Conservation (phyloP, 37 sponge, comb jelly and placozoan genomes). For the Chondrosia reniformis region DNA sequence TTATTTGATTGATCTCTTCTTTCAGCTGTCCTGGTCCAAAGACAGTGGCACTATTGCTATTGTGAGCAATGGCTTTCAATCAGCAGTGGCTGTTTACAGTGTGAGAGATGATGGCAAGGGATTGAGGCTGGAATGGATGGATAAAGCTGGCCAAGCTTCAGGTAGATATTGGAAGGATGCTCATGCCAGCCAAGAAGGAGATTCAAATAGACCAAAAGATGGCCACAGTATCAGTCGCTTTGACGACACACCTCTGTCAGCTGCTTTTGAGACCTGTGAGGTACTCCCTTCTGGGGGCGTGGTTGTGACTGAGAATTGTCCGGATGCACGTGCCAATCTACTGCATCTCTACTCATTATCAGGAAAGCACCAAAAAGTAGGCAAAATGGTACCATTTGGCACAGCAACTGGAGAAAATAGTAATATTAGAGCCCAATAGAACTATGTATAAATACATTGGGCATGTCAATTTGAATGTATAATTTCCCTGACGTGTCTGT, state of each 20-base stretch:
- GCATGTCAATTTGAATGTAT: background rate
- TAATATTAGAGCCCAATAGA: background rate
- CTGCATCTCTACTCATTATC: slow-evolving; percentile 33
- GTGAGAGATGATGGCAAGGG: background rate
- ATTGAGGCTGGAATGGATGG: slow-evolving; percentile 33
- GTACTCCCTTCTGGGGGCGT: slow-evolving; percentile 25
- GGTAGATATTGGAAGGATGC: background rate
- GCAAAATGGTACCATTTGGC: background rate
- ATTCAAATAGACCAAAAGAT: background rate
- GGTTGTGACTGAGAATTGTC: slow-evolving; percentile 34
- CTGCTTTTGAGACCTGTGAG: slow-evolving; percentile 49
- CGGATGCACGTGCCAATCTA: background rate
- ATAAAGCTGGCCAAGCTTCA: background rate
- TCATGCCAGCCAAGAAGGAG: too few relatives aligned
- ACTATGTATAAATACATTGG: background rate
- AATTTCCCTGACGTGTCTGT: too few relatives aligned
- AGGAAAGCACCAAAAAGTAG: background rate
- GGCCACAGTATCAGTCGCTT: background rate
- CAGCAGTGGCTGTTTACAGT: slow-evolving; percentile 38
- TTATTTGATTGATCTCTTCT: background rate
- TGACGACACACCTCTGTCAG: background rate
- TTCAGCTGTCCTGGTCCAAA: slow-evolving; percentile 58
- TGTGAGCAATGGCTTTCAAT: slow-evolving; percentile 52
- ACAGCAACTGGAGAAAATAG: background rate
- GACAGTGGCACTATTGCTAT: slow-evolving; percentile 38